Evolutionary conservation across 2,888 invertebrate species (phyloP).

Genomic region (Cephus spinipes): DNA sequence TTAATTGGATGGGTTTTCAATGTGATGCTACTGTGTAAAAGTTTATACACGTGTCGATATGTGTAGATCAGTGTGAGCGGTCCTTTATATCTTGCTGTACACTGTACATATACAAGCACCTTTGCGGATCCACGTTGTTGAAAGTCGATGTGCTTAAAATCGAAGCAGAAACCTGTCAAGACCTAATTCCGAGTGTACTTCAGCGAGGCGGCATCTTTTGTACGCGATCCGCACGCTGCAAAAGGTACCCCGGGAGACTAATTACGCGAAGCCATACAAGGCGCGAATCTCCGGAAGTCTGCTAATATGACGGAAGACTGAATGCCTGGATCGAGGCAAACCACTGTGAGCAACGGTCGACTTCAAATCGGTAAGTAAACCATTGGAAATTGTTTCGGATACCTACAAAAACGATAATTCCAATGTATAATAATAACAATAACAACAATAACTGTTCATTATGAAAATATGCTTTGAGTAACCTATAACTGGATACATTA

Average conservation of each 20-base stretch:
- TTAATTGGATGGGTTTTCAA: neutral
- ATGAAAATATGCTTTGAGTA: neutral
- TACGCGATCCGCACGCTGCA: slow-evolving; percentile 1
- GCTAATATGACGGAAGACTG: slow-evolving; percentile 36
- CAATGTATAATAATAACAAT: neutral
- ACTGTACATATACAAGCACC: neutral
- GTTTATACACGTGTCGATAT: neutral
- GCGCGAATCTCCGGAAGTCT: slow-evolving; percentile 11
- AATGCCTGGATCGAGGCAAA: slow-evolving; percentile 21
- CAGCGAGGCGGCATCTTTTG: slow-evolving; percentile 5
- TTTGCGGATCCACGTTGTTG: neutral
- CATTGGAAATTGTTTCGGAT: neutral
- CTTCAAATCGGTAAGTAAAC: slow-evolving; percentile 40
- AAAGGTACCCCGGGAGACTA: slow-evolving; percentile 2
- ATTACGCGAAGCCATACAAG: slow-evolving; percentile 5
- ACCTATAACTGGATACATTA: neutral
- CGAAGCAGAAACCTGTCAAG: neutral
- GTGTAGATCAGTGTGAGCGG: neutral
- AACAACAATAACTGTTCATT: neutral
- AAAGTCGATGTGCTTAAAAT: neutral
- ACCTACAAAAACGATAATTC: neutral
- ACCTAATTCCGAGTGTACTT: neutral
- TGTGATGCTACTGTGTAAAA: neutral
- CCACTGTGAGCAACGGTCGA: slow-evolving; percentile 29
- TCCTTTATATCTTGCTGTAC: neutral